phyloP scores from a whole-genome alignment of 2,113 vertebrate genomes.

The human (Homo sapiens) region DNA sequence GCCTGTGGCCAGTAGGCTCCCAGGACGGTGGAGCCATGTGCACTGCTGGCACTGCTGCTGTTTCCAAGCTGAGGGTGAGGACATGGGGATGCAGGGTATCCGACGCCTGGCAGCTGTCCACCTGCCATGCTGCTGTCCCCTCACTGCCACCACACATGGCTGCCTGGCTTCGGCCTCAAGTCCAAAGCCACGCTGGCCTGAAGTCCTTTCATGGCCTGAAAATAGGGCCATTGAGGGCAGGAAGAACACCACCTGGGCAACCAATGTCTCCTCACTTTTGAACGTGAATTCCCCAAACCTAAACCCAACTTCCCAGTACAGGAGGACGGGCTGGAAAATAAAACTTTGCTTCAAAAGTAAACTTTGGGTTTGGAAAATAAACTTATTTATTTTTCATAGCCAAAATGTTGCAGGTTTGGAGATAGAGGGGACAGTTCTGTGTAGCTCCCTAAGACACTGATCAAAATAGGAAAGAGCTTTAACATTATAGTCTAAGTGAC shows the following conservation, averaged over 20 bases:
- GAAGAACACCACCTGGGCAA: background rate
- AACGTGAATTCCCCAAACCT: background rate
- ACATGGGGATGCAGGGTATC: background rate
- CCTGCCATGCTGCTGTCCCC: background rate
- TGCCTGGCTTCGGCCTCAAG: background rate
- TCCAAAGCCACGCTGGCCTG: background rate
- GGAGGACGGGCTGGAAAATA: conserved; percentile 6
- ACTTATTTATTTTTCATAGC: background rate
- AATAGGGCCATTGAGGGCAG: background rate
- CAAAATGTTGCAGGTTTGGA: background rate
- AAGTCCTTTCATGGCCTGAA: background rate
- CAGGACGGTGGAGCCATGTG: background rate
- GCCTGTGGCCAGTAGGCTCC: background rate
- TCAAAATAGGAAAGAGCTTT: conserved; percentile 10
- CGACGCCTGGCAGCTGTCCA: background rate
- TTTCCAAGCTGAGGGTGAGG: background rate
- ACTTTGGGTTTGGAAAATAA: background rate
- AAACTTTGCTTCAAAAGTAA: conserved; percentile 5
- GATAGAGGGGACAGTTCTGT: background rate
- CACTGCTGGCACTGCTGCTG: background rate
- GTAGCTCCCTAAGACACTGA: background rate
- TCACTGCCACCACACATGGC: background rate
- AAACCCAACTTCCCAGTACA: background rate
- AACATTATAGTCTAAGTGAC: background rate
- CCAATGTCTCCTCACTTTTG: background rate